Conservation (phyloP, 2,888 invertebrate genomes). For the Cheilosia soror region DNA sequence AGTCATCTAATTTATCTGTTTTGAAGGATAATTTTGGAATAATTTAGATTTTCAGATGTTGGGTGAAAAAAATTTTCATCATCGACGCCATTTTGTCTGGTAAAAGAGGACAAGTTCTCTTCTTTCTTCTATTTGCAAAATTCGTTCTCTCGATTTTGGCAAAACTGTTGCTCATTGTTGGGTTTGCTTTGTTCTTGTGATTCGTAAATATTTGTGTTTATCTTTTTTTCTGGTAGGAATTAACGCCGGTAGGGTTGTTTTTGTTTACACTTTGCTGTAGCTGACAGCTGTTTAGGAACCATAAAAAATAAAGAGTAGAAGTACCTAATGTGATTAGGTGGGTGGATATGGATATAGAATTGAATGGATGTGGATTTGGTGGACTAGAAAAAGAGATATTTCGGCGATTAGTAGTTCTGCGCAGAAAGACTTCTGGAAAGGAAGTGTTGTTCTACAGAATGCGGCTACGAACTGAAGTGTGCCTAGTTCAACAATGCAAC, state of each 20-base stretch:
- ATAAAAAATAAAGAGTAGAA: not conserved
- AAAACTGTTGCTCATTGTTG: constrained; percentile 53
- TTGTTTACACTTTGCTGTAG: not conserved
- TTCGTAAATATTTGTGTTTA: constrained; percentile 71
- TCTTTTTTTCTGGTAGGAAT: not conserved
- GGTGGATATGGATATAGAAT: not conserved
- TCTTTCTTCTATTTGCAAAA: constrained; percentile 67
- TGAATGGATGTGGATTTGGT: too few species aligned
- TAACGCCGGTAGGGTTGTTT: constrained; percentile 29
- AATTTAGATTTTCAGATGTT: constrained; percentile 56
- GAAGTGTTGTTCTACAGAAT: too few species aligned
- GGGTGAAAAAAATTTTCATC: constrained; percentile 72
- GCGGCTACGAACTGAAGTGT: too few species aligned
- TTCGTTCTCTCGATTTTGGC: constrained; percentile 79
- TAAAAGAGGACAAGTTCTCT: constrained; percentile 27
- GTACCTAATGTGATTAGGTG: too few species aligned
- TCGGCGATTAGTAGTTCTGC: too few species aligned
- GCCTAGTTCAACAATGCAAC: too few species aligned
- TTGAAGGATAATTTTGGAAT: constrained; percentile 20
- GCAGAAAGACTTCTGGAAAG: too few species aligned
- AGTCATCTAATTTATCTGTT: constrained; percentile 52
- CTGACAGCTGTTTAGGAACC: not conserved
- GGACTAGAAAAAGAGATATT: too few species aligned
- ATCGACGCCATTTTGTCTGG: constrained; percentile 68
- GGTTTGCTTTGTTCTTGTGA: constrained; percentile 34